Evolutionary conservation across 2,113 vertebrate genomes (phyloP), one percentile per base, ranked within the genome.

Genomic region (Pollachius pollachius): DNA sequence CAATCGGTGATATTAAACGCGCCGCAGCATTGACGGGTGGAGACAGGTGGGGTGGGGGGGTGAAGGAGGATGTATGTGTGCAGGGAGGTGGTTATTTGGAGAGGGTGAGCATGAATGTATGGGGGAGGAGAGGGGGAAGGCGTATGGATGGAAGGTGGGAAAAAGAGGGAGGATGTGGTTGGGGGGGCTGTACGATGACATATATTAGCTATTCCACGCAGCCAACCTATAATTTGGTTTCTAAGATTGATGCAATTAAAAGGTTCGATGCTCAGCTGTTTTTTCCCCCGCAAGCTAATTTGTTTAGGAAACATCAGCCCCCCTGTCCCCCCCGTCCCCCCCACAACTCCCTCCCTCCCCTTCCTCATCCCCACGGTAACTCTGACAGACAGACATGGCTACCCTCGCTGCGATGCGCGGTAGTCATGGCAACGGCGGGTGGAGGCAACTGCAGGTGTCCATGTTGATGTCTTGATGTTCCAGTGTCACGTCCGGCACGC

Each of bases 211-310:
- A 73, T 81, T 71, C 73, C 73, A 17, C 7, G 48, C 65, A 69
- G 76, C 72, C 60, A 34, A 63, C 21, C 67, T 64, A 25, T 85
- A 81, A 86, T 84, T 78, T 52, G 66, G 69, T 89, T 83, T 84
- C 64, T 41, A 41, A 78, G 67, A 74, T 73, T 81, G 81, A 88
- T 86, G 83, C 78, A 80, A 84, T 85, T 89, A 88, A 83, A 82
- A 72, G 61, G 63, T 75, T 77, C 3, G 25, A 68, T 72, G 70
- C 80, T 87, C 84, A 82, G 84, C 84, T 81, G 78, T 84, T 87
- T 67, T 84, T 71, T 52, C 69, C 23, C 3, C 41, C 41, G 41
- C 41, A 48, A 69, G 85, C 66, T 89, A 81, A 86, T 89, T 81
- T 84, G 82, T 85, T 88, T 85, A 81, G 76, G 80, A 84, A 74